These are phyloP conservation scores for Laothoe populi DNA, from an alignment of 2,888 invertebrate species.

Conservation along the genomic window DNA sequence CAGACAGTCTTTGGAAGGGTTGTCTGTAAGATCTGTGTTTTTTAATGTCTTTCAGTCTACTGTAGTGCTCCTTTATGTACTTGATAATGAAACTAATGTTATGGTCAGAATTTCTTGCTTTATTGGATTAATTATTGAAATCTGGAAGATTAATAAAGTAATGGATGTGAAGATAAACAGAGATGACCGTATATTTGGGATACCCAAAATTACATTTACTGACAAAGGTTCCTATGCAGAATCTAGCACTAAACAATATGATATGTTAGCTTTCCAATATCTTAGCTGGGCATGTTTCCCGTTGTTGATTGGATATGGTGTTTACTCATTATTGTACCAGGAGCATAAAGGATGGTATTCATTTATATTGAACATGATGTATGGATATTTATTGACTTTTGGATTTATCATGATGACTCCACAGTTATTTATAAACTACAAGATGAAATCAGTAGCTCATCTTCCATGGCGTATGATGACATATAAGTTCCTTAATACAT, in stretches of 20 bases:
- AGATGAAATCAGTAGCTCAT: conserved; percentile 99
- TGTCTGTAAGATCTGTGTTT: conserved; percentile 98
- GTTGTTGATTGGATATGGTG: conserved; percentile 95
- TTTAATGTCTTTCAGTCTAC: conserved; percentile 99
- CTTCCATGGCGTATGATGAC: conserved; percentile 99
- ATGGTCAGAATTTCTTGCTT: conserved; percentile 97
- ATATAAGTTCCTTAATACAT: conserved; percentile 99
- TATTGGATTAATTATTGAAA: conserved; percentile 97
- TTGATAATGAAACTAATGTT: conserved; percentile 99
- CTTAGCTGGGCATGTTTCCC: conserved; percentile 98
- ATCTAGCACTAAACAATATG: conserved; percentile 97
- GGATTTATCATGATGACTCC: conserved; percentile 99
- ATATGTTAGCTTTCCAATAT: conserved; percentile 97
- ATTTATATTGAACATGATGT: conserved; percentile 97
- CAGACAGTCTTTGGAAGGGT: conserved; percentile 97
- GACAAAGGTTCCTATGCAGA: conserved; percentile 99
- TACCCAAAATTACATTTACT: conserved; percentile 92
- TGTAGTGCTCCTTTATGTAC: conserved; percentile 97
- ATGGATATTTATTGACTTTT: conserved; percentile 98
- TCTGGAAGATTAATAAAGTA: conserved; percentile 99
- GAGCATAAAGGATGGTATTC: conserved; percentile 99
- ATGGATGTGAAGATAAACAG: conserved; percentile 91
- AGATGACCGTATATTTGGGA: conserved; percentile 90
- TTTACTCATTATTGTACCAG: conserved; percentile 97
- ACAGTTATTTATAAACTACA: conserved; percentile 99